Evolutionary conservation across 2,113 vertebrate genomes (phyloP).

Genomic region (Ranitomeya variabilis): DNA sequence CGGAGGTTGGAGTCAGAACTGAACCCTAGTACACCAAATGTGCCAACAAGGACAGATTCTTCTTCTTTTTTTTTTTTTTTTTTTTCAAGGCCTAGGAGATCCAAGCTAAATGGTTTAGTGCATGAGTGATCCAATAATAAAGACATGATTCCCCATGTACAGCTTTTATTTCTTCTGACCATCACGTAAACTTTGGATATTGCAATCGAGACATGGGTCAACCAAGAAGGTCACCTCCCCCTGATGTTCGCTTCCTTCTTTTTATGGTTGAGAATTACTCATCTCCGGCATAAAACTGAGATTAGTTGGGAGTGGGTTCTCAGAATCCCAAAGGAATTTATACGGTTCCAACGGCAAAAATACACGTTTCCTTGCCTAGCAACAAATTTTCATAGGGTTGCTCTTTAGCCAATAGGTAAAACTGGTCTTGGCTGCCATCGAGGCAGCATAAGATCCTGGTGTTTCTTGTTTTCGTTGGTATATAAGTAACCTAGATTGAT

Average conservation of each 20-base stretch:
- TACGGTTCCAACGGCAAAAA: not conserved
- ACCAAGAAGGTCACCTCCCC: slow-evolving; percentile 8
- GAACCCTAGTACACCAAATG: not conserved
- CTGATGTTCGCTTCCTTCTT: not conserved
- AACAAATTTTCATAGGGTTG: not conserved
- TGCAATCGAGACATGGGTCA: slow-evolving; percentile 2
- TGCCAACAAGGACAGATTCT: not conserved
- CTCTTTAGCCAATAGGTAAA: not conserved
- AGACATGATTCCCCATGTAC: not conserved
- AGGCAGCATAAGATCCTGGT: not conserved
- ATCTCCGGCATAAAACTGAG: not conserved
- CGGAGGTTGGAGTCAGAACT: not conserved
- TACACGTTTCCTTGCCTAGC: not conserved
- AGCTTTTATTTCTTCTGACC: not conserved
- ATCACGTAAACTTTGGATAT: not conserved
- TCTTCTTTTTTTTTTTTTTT: too few relatives aligned
- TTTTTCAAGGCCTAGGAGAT: not conserved
- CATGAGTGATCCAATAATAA: not conserved
- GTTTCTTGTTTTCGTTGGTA: not conserved
- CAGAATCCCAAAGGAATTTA: not conserved
- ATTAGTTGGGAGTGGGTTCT: not conserved
- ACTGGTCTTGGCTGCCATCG: not conserved
- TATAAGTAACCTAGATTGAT: not conserved
- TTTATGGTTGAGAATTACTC: not conserved
- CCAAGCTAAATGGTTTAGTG: not conserved